Base-by-base conservation (phyloP, 2,888 invertebrate genomes). In the Alsophila aescularia region DNA sequence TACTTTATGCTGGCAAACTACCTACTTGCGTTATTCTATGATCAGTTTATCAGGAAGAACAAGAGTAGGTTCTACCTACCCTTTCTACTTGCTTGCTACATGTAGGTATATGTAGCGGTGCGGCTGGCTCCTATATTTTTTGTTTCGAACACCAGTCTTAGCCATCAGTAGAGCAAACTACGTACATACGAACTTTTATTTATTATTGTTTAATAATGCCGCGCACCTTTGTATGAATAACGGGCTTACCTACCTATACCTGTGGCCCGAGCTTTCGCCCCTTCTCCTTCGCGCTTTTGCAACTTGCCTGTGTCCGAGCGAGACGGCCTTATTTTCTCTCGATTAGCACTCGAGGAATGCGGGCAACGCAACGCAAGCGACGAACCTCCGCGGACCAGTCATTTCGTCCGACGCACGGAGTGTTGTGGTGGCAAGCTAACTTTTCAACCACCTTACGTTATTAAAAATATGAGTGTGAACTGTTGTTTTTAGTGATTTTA, bases 401-500 rank as follows among this genome's bases (percentile, higher is more conserved):
- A 85, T 84, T 85, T 83, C 76, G 75, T 83, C 81, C 79, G 80
- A 71, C 75, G 81, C 81, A 81, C 77, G 72, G 72, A 73, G 76
- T 72, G 73, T 70, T 73, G 80, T 69, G 73, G 72, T 72, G 75
- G 74, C 70, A 79, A 74, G 78, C 66, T 65, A 68, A 68, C 69
- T 75, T 79, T 75, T 80, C 73, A 79, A 77, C 79, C 73, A 79
- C 76, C 79, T 52, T 54, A 56, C 49, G 58, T 53, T 54, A 54
- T 43, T 58, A 82, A 86, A 82, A 86, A 89, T 86, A 88, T 91
- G 90, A 83, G 89, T 88, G 83, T 79, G 83, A 80, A 80, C 79
- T 81, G 64, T 74, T 72, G 78, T 78, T 83, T 73, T 72, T 69
- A 72, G 88, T 89, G 89, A 80, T 77, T 75, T 66, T 71, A 69